Percentiles rank a stretch among this genome's conserved stretches.
phyloP scores from a whole-genome alignment of 2,888 invertebrate species.

The Ceriagrion tenellum region DNA sequence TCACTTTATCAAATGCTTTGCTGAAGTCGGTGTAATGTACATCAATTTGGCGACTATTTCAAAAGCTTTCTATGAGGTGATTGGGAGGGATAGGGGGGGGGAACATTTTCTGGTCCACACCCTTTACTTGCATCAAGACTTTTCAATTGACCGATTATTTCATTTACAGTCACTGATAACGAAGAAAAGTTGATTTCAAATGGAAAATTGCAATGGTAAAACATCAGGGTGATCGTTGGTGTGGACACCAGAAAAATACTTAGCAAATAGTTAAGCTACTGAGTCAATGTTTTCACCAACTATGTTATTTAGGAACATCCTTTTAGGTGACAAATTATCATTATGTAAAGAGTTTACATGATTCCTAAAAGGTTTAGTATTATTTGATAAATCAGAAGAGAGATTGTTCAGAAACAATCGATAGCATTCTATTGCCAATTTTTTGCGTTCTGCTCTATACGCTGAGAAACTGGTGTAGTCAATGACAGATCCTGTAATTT shows the following conservation, averaged over 20 bases:
- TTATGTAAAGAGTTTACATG: neutral
- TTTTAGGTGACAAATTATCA: neutral
- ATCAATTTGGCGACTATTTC: neutral
- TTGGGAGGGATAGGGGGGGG: neutral
- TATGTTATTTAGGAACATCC: neutral
- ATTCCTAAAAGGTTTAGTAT: neutral
- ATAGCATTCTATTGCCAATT: neutral
- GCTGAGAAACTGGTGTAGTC: neutral
- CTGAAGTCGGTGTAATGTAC: neutral
- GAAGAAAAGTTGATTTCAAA: neutral
- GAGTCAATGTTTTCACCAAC: neutral
- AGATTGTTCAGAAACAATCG: neutral
- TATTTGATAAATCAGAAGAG: neutral
- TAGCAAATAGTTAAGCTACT: neutral
- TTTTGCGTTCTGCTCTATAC: neutral
- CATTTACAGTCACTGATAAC: neutral
- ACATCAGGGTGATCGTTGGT: neutral
- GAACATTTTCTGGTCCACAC: neutral
- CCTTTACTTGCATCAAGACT: neutral
- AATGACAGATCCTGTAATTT: neutral
- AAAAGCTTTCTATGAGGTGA: neutral
- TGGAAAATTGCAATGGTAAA: neutral
- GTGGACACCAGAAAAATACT: neutral
- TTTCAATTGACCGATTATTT: neutral
- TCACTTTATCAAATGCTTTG: constrained; percentile 74